Evolutionary conservation across 1,140 invertebrate genomes (phyloP), one percentile per base, ranked within the genome.

Genomic region (Heliconius himera): DNA sequence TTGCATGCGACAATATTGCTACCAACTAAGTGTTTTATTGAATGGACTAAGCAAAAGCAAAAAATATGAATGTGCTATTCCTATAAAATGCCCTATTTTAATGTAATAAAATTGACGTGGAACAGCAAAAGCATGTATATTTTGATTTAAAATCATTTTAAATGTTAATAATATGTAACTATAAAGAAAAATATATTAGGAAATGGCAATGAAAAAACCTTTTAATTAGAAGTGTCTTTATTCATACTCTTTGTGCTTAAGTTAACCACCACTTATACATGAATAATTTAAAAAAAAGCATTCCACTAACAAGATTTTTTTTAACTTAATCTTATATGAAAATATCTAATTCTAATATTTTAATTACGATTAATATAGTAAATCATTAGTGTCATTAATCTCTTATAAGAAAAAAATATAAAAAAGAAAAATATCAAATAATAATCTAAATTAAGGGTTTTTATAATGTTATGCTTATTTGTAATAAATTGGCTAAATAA

Each of bases 161-260:
- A 22, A 70, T 70, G 11, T 29, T 11, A 46, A 51, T 6, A 51
- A 46, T 46, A 13, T 13, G 13, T 46, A 20, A 20, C 13, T 0
- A 2, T 8, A 51, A 51, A 51, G 1, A 60, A 26, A 22, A 11
- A 22, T n/a, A 60, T 60, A 0, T 46, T 46, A 60, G 8, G 8
- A 9, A 60, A 60, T 22, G 8, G n/a, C 20, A 60, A 60, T 60
- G 22, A 60, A 60, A 29, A 26, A 29, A 5, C 13, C 3, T 26
- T 66, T 29, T 66, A 26, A 66, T 29, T 56, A 66, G 22, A 66
- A 26, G 60, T 66, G 60, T 26, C 9, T 66, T 66, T 66, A 66
- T 66, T 66, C 60, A 66, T 66, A 26, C 60, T 66, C 60, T 66
- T 66, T 66, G 60, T 66, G 26, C 60, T 29, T 66, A 66, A 11